Conservation (phyloP, 2,888 invertebrate species). For the Drosophila helvetica region DNA sequence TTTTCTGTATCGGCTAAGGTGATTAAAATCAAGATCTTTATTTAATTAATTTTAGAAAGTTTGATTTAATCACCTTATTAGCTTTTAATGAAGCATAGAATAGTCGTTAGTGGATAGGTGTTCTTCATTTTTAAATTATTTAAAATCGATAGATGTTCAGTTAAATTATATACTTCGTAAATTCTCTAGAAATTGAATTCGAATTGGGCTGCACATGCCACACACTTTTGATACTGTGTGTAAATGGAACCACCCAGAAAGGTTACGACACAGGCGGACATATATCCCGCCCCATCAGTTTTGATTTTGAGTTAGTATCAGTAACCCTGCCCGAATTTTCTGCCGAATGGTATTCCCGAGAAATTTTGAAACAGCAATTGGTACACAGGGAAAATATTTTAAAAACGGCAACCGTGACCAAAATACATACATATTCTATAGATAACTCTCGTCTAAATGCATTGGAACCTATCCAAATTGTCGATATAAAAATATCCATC, state of each 20-base stretch:
- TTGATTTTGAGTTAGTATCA: conserved; percentile 9
- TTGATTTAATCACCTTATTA: background rate
- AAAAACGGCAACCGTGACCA: conserved; percentile 74
- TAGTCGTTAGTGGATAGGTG: background rate
- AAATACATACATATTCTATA: conserved; percentile 74
- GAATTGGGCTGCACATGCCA: background rate
- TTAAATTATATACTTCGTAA: background rate
- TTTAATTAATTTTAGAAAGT: background rate
- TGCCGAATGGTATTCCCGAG: conserved; percentile 37
- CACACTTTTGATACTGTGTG: background rate
- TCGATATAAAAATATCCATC: conserved; percentile 82
- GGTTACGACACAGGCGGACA: background rate
- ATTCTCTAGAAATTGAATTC: background rate
- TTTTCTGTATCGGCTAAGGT: no score
- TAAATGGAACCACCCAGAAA: background rate
- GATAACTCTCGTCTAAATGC: conserved; percentile 81
- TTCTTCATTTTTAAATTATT: background rate
- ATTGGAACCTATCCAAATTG: conserved; percentile 83
- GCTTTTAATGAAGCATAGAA: background rate
- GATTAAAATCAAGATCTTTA: background rate
- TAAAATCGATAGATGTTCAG: background rate
- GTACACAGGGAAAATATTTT: conserved; percentile 69
- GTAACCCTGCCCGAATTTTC: conserved; percentile 37
- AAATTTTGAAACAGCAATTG: conserved; percentile 46
- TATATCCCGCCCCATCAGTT: conserved; percentile 7